phyloP scores from a whole-genome alignment of 2,888 invertebrate genomes.

The Creontiades dilutus region DNA sequence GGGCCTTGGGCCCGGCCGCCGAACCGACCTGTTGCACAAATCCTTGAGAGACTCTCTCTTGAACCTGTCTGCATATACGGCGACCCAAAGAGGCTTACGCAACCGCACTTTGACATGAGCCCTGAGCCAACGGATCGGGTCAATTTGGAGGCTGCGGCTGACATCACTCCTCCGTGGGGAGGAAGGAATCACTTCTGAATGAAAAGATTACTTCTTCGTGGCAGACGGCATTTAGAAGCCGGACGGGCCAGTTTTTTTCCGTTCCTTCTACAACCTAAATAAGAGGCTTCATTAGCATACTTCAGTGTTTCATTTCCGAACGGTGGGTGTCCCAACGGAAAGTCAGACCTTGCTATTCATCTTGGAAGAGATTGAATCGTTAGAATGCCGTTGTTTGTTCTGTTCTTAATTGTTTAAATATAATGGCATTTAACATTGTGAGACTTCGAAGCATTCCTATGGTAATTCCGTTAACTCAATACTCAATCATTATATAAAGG shows the following conservation, averaged over 20 bases:
- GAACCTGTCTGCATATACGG: slow-evolving; percentile 42
- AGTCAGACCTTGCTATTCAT: not conserved
- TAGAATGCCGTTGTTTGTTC: not conserved
- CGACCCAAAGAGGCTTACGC: slow-evolving; percentile 33
- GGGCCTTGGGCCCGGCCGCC: slow-evolving; percentile 36
- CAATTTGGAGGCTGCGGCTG: slow-evolving; percentile 7
- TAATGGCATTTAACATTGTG: too few species aligned
- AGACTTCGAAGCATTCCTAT: too few species aligned
- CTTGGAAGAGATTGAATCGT: not conserved
- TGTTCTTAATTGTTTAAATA: too few species aligned
- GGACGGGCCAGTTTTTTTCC: not conserved
- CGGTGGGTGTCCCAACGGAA: not conserved
- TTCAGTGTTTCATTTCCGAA: not conserved
- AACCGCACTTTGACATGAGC: slow-evolving; percentile 30
- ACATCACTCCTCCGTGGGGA: not conserved
- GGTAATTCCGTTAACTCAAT: too few species aligned
- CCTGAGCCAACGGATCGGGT: slow-evolving; percentile 1
- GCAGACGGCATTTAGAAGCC: not conserved
- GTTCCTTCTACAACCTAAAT: not conserved
- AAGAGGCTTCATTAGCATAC: slow-evolving; percentile 25
- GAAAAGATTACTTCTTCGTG: not conserved
- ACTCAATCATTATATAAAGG: too few species aligned
- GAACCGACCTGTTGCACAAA: slow-evolving; percentile 42
- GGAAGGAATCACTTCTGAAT: slow-evolving; percentile 22
- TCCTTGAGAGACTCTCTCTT: slow-evolving; percentile 40